Percentiles rank a stretch among this genome's conserved stretches.
Evolutionary conservation across 2,888 invertebrate species (phyloP).

Genomic region (Xestobium rufovillosum): DNA sequence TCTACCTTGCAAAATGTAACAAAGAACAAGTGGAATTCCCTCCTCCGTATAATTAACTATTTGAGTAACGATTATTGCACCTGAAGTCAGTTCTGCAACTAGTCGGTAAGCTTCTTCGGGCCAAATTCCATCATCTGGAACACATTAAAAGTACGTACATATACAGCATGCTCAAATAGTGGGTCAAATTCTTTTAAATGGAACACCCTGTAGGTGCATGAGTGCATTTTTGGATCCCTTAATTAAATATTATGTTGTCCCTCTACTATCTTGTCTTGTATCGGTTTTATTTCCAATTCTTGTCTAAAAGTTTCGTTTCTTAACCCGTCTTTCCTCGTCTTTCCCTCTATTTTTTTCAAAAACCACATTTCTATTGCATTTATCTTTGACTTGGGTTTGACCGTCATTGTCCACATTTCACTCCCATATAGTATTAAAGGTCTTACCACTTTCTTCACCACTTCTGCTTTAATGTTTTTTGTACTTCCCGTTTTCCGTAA

Average conservation of each 20-base stretch:
- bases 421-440: neutral
- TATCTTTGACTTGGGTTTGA: neutral
- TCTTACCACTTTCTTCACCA: neutral
- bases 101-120: constrained; percentile 68
- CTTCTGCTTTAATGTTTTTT: neutral
- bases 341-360: constrained; percentile 1
- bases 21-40: constrained; percentile 72
- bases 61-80: constrained; percentile 81
- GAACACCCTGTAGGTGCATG: too few species aligned
- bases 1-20: constrained; percentile 51
- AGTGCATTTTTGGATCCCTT: too few species aligned
- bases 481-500: constrained; percentile 1
- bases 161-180: too few species aligned
- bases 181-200: too few species aligned
- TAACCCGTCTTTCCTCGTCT: neutral
- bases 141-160: constrained; percentile 10
- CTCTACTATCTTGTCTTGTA: too few species aligned
- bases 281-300: constrained; percentile 2
- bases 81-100: constrained; percentile 72
- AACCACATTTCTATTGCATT: neutral
- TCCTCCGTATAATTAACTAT: constrained; percentile 75
- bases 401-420: constrained; percentile 1
- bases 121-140: constrained; percentile 54
- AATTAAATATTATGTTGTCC: too few species aligned
- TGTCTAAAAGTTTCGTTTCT: neutral